Percentiles rank a stretch among this genome's conserved stretches.
phyloP scores from a whole-genome alignment of 1,140 invertebrate genomes.

The Amphibalanus amphitrite region DNA sequence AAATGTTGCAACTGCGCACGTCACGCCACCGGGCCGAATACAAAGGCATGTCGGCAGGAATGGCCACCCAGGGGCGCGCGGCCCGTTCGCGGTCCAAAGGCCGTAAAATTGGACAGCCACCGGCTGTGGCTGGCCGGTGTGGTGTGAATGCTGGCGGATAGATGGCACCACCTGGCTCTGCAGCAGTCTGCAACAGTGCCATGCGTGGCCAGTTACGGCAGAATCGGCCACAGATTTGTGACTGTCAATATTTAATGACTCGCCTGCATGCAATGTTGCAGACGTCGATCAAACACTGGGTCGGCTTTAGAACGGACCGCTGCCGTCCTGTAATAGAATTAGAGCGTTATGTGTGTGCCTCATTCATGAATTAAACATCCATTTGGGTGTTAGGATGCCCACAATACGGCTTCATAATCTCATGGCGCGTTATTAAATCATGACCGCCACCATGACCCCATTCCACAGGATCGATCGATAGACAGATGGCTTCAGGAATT shows the following conservation, averaged over 20 bases:
- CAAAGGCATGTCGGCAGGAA: neutral
- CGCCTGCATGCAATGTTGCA: too few relatives aligned
- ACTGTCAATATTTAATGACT: too few relatives aligned
- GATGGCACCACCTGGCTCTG: neutral
- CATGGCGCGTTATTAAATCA: neutral
- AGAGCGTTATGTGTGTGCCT: too few relatives aligned
- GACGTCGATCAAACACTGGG: too few relatives aligned
- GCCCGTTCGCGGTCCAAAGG: neutral
- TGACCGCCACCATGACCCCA: neutral
- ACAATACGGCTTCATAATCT: too few relatives aligned
- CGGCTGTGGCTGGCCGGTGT: neutral
- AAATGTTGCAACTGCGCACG: neutral
- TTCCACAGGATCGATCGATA: neutral
- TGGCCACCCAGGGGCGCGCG: neutral
- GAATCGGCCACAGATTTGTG: too few relatives aligned
- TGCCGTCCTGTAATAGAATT: too few relatives aligned
- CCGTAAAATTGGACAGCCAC: neutral
- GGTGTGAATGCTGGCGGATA: neutral
- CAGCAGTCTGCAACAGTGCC: neutral
- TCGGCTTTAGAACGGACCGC: too few relatives aligned
- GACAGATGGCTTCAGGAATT: neutral
- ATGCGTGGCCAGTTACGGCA: neutral
- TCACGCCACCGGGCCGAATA: neutral
- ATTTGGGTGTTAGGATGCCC: too few relatives aligned
- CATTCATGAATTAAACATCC: too few relatives aligned